Percentiles rank a stretch among this genome's conserved stretches.
Conservation (phyloP, 23 tunicate species). For the Clavelina lepadiformis region DNA sequence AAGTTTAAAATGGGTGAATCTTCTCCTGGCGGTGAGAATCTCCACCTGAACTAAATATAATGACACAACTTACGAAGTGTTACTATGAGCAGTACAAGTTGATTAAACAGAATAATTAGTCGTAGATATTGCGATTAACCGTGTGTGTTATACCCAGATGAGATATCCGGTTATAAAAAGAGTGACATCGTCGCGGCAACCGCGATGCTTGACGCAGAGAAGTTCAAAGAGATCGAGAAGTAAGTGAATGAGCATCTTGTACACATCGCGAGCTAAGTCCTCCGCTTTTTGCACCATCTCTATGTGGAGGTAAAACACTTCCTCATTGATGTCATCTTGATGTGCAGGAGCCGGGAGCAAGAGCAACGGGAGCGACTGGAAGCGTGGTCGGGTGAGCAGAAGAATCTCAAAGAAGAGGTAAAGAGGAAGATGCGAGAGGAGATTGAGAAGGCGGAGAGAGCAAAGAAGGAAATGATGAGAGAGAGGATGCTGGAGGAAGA, state of each 20-base stretch:
- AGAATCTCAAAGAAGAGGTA: slow-evolving; percentile 69
- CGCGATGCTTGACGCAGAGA: slow-evolving; percentile 12
- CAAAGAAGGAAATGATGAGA: slow-evolving; percentile 71
- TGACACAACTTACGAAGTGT: no score
- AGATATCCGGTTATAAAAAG: slow-evolving; percentile 29
- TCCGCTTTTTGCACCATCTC: not conserved
- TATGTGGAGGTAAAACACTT: not conserved
- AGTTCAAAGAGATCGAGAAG: slow-evolving; percentile 29
- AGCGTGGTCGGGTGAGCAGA: slow-evolving; percentile 73
- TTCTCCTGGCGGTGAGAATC: no score
- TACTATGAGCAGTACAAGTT: no score
- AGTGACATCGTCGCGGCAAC: slow-evolving; percentile 41
- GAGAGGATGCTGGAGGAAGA: slow-evolving; percentile 78
- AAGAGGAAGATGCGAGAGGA: slow-evolving; percentile 75
- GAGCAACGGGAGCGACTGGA: slow-evolving; percentile 62
- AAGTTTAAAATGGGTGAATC: no score
- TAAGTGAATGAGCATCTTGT: slow-evolving; percentile 1
- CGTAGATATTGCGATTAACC: not conserved
- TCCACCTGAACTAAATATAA: no score
- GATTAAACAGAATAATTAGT: no score
- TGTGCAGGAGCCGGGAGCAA: slow-evolving; percentile 18
- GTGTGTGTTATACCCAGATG: slow-evolving; percentile 6
- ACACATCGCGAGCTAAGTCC: not conserved
- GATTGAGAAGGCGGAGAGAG: slow-evolving; percentile 86
- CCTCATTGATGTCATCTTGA: not conserved